A percentile compares a stretch with the other conserved stretches of the same genome.
Conservation (phyloP, 2,797 vertebrate genomes). For the Sebastes minor region DNA sequence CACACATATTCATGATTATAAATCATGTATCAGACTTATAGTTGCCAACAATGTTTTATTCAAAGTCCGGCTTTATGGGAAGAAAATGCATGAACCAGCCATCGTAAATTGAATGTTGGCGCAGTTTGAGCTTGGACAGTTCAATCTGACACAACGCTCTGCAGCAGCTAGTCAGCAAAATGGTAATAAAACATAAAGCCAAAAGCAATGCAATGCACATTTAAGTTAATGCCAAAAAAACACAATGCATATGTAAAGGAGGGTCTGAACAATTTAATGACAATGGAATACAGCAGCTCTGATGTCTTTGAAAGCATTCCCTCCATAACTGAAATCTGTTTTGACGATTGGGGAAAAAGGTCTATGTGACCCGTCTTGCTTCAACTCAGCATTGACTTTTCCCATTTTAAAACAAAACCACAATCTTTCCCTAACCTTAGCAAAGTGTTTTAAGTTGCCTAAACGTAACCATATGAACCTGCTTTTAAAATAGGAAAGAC, state of each 20-base stretch:
- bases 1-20: neutral
- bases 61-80: neutral
- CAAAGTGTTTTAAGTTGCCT: neutral
- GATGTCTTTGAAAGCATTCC: too few species aligned
- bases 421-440: neutral
- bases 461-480: neutral
- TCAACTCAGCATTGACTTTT: neutral
- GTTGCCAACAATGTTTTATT: neutral
- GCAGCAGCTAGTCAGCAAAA: neutral
- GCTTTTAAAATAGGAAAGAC: neutral
- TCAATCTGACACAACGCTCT: neutral
- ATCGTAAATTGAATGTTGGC: rapidly evolving
- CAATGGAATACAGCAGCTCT: too few species aligned
- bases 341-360: too few species aligned
- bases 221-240: neutral
- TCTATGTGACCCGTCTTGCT: neutral
- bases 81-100: neutral
- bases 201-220: neutral
- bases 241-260: too few species aligned
- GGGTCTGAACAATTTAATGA: too few species aligned
- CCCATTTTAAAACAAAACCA: neutral
- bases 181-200: neutral
- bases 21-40: neutral
- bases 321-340: too few species aligned
- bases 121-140: rapidly evolving